Base-by-base conservation (phyloP, 1,140 invertebrate species). In the Lethrus apterus region DNA sequence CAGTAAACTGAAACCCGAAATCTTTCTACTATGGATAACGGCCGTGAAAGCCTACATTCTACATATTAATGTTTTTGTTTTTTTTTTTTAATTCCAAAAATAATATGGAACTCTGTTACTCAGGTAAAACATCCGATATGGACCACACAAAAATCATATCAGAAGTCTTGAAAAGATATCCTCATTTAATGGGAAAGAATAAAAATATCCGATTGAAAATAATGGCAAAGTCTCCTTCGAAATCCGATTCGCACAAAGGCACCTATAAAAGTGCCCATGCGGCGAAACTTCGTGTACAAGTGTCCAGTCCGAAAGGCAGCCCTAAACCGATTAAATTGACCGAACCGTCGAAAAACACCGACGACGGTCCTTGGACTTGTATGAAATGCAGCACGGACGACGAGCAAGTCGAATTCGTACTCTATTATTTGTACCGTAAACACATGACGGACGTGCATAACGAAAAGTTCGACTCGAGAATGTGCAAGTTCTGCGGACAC, bases 181-280 rank as follows among this genome's bases (percentile, higher is more conserved):
- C 89, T 4, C 84, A 90, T 63, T 71, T 92, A 26, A 80, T 89
- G 0, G 86, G 88, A 62, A 83, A 83, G 51, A 88, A 86, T 54
- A 89, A 88, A 65, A 90, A 89, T 62, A 89, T 91, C 21, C 82
- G 84, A 61, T 64, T 92, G 21, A 90, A 89, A 68, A 89, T 92
- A 44, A 78, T 89, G 63, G 75, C 78, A 42, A 78, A 78, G 29
- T 32, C 32, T 1, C 30, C 46, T 11, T 29, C 42, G 18, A 31
- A 24, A 35, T n/a, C 19, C n/a, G 23, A 26, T 14, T n/a, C 19
- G 11, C 7, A 19, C 34, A 1, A 32, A 9, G 20, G 29, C 10
- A 20, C 19, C 21, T 40, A 50, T 38, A 45, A 30, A 33, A 14
- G 19, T 9, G 32, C 36, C 4, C n/a, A n/a, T n/a, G n/a, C n/a